These are phyloP conservation scores for Drosophila merina DNA, from an alignment of 2,888 invertebrate species.

Conservation along the genomic window DNA sequence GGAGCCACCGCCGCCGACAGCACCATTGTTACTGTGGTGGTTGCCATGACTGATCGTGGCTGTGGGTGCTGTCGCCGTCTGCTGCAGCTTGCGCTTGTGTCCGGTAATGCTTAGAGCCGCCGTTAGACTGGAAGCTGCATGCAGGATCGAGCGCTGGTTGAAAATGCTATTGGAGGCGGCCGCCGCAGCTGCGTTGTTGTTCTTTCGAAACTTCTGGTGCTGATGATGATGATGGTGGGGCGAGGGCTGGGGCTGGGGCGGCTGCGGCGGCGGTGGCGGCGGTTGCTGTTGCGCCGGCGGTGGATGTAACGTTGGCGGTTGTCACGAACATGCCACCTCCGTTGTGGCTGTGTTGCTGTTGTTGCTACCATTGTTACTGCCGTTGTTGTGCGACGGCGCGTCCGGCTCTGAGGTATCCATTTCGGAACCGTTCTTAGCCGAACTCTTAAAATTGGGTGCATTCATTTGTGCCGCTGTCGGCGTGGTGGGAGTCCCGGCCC, in stretches of 20 bases:
- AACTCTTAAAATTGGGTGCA: slow-evolving; percentile 67
- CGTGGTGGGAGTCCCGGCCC: slow-evolving; percentile 72
- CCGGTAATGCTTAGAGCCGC: slow-evolving; percentile 78
- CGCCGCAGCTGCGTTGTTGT: slow-evolving; percentile 82
- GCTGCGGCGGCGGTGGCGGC: slow-evolving; percentile 35
- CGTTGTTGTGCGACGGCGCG: slow-evolving; percentile 51
- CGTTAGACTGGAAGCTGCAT: slow-evolving; percentile 73
- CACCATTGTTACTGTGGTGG: slow-evolving; percentile 39
- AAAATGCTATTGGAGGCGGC: slow-evolving; percentile 82
- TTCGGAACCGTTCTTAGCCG: slow-evolving; percentile 62
- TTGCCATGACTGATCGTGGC: slow-evolving; percentile 36
- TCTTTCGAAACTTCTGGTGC: slow-evolving; percentile 81
- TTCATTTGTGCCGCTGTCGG: slow-evolving; percentile 74
- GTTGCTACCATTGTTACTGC: slow-evolving; percentile 50
- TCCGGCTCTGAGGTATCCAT: slow-evolving; percentile 51
- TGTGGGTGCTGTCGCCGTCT: slow-evolving; percentile 37
- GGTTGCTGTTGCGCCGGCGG: slow-evolving; percentile 54
- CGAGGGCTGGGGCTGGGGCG: slow-evolving; percentile 39
- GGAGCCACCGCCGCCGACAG: slow-evolving; percentile 30
- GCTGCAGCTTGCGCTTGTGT: slow-evolving; percentile 64
- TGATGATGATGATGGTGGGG: slow-evolving; percentile 72
- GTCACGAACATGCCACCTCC: slow-evolving; percentile 84
- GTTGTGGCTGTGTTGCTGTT: slow-evolving; percentile 66
- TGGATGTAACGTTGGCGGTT: slow-evolving; percentile 70
- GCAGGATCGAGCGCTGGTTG: slow-evolving; percentile 78